Evolutionary conservation across 37 sponge, comb jelly and placozoan genomes (phyloP).

Genomic region (Sycon ciliatum): DNA sequence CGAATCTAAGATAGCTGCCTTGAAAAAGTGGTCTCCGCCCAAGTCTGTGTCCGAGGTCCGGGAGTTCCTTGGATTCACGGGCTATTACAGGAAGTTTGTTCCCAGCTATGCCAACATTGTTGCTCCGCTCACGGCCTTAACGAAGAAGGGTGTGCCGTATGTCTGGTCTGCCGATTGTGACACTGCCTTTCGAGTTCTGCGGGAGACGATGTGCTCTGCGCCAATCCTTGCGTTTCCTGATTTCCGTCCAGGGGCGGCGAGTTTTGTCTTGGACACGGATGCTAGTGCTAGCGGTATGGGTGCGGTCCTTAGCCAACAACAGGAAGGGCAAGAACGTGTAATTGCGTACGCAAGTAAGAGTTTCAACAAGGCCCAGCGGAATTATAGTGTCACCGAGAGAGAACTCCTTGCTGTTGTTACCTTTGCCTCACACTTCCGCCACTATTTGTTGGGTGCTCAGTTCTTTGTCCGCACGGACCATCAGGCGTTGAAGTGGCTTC

Average conservation of each 20-base stretch:
- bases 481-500: background rate
- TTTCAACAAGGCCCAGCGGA: conserved; percentile 10
- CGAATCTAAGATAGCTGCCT: background rate
- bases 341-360: conserved; percentile 22
- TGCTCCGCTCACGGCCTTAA: conserved; percentile 21
- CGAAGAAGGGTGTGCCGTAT: no score
- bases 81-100: conserved; percentile 20
- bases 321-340: no score
- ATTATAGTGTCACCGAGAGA: conserved; percentile 25
- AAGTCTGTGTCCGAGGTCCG: background rate
- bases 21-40: conserved; percentile 10
- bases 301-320: no score
- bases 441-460: background rate
- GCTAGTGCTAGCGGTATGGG: no score
- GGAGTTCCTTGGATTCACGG: conserved; percentile 23
- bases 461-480: conserved; percentile 28
- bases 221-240: no score
- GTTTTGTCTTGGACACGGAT: no score
- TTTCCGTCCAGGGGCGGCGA: no score
- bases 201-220: no score
- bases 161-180: no score
- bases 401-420: conserved; percentile 31
- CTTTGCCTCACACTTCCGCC: conserved; percentile 14
- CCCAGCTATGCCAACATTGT: conserved; percentile 28
- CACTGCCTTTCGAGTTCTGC: no score